Evolutionary conservation across 2,888 invertebrate species (phyloP), one percentile per base, ranked within the genome.

Genomic region (Metallyticus violacea): DNA sequence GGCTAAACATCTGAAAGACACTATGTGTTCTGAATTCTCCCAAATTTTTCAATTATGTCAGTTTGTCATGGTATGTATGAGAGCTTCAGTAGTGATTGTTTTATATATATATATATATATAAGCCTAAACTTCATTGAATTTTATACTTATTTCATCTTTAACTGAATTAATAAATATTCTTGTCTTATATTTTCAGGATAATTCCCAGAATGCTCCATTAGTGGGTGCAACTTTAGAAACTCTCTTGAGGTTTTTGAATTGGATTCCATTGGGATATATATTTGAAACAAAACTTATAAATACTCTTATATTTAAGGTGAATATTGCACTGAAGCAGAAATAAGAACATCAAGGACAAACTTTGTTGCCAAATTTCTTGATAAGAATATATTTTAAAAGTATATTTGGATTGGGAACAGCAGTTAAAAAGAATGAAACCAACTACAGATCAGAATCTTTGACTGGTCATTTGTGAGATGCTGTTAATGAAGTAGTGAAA

Each of bases 201-300:
- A 98, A 97, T 92, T 99, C 99, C 22, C 97, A 98, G 93, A 99
- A 99, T 94, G 98, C 99, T 82, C 97, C 97, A 79, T 93, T 99
- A 88, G 99, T 99, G 86, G 97, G 97, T 90, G 97, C 98, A 4
- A 99, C 99, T 0, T 93, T 99, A 89, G 98, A 99, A 91, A 99
- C 99, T 3, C 93, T 99, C 86, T 93, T 99, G 89, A 95, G 98
- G 91, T 99, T 99, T 93, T 94, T 99, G 79, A 99, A 99, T 91
- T 99, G 99, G 99, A 99, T 99, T 91, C 99, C 99, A n/a, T 94
- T 99, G 88, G 99, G 99, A 15, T 99, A 99, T 92, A 99, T 99
- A 91, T 99, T 99, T 93, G 99, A 99, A 94, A 99, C 99, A 89
- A 97, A 98, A 91, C 93, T 99, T 86, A 98, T 99, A 90, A 96